Conservation (phyloP, 2,797 vertebrate genomes). For the Gephyroberyx darwinii region DNA sequence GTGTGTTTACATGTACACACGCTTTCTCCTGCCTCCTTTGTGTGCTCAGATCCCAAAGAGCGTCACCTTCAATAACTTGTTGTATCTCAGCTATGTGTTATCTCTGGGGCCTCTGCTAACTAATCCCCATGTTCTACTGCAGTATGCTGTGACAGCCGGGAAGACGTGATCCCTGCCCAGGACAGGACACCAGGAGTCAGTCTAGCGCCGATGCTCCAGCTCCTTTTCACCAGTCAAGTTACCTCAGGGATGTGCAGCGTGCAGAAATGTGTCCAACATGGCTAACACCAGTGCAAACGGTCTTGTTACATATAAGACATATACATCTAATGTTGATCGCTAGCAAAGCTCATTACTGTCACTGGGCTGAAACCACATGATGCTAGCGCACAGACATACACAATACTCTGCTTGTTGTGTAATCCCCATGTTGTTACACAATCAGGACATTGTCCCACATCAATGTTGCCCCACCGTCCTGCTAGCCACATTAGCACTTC, state of each 20-base stretch:
- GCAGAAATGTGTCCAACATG: not conserved
- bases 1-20: not conserved
- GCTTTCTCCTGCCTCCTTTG: not conserved
- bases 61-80: not conserved
- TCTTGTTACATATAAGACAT: slow-evolving; percentile 11
- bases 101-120: not conserved
- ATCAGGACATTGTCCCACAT: not conserved
- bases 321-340: no score
- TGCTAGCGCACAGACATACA: slow-evolving; percentile 5
- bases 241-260: not conserved
- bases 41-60: not conserved
- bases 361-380: slow-evolving; percentile 21
- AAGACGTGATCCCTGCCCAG: not conserved
- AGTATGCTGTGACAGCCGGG: no score
- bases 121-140: not conserved
- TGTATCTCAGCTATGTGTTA: not conserved
- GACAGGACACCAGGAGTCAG: slow-evolving; percentile 23
- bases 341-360: slow-evolving; percentile 24
- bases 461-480: not conserved
- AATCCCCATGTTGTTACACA: not conserved
- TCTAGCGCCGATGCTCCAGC: not conserved
- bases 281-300: slow-evolving; percentile 23
- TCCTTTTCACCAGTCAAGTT: slow-evolving; percentile 14
- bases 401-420: not conserved
- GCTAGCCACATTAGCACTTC: not conserved